Conservation (phyloP, 2,797 vertebrate species). For the Clamator glandarius region DNA sequence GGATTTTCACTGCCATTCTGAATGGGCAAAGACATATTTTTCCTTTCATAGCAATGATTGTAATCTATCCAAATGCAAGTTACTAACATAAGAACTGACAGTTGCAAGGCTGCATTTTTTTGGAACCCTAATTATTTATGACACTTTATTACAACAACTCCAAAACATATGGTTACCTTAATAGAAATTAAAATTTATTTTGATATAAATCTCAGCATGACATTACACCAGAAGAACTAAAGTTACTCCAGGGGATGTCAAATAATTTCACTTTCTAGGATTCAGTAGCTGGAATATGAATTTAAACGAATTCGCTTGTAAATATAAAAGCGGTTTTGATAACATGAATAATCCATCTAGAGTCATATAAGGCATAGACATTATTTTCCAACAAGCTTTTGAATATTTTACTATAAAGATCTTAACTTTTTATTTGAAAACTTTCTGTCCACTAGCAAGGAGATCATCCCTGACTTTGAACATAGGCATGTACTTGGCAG, state of each 20-base stretch:
- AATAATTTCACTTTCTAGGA: conserved; percentile 59
- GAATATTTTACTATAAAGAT: not conserved
- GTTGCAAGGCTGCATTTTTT: conserved; percentile 60
- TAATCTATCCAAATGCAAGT: conserved; percentile 14
- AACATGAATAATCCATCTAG: conserved; percentile 22
- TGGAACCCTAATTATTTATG: conserved; percentile 72
- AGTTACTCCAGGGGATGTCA: conserved; percentile 61
- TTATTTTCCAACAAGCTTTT: not conserved
- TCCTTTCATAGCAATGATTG: not conserved
- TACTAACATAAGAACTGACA: conserved; percentile 57
- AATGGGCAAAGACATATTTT: not conserved
- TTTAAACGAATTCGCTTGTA: conserved; percentile 64
- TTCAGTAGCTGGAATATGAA: conserved; percentile 36
- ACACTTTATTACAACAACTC: conserved; percentile 61
- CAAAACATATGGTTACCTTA: conserved; percentile 74
- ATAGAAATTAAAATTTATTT: conserved; percentile 77
- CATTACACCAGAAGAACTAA: conserved; percentile 57
- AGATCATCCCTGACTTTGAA: not conserved
- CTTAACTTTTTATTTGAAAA: not conserved
- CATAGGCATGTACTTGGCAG: not conserved
- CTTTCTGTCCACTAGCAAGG: not conserved
- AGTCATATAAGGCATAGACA: not conserved
- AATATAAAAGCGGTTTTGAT: conserved; percentile 49
- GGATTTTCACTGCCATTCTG: not conserved
- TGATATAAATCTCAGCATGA: conserved; percentile 72